Evolutionary conservation across 2,888 invertebrate genomes (phyloP).

Genomic region (Nephrotoma appendiculata): DNA sequence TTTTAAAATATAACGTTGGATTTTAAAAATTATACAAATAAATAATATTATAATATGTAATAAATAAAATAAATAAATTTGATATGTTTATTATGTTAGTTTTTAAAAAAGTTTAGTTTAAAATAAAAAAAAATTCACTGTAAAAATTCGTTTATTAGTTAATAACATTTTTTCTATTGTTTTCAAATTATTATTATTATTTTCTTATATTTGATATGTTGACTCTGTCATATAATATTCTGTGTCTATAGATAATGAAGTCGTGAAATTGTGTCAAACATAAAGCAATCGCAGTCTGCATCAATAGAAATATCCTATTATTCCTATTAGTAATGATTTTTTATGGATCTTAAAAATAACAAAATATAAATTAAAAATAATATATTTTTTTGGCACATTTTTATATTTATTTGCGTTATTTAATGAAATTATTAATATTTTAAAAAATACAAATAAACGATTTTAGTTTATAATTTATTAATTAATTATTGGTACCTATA

Average conservation of each 20-base stretch:
- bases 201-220: background rate
- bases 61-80: background rate
- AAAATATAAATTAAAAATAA: background rate
- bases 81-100: background rate
- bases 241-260: background rate
- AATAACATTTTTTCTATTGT: background rate
- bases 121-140: background rate
- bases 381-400: background rate
- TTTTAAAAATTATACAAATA: background rate
- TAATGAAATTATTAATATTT: background rate
- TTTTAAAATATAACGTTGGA: background rate
- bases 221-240: background rate
- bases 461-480: background rate
- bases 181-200: background rate
- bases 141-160: background rate
- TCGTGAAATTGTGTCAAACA: background rate
- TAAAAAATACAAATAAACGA: background rate
- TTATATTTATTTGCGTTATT: background rate
- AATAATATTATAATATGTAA: background rate
- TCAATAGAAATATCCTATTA: background rate
- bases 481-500: constrained; percentile 31
- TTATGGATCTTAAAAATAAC: background rate
- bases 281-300: background rate
- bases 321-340: background rate
- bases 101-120: background rate